phyloP scores from a whole-genome alignment of 2,113 vertebrate species.

The Burhinus bistriatus region DNA sequence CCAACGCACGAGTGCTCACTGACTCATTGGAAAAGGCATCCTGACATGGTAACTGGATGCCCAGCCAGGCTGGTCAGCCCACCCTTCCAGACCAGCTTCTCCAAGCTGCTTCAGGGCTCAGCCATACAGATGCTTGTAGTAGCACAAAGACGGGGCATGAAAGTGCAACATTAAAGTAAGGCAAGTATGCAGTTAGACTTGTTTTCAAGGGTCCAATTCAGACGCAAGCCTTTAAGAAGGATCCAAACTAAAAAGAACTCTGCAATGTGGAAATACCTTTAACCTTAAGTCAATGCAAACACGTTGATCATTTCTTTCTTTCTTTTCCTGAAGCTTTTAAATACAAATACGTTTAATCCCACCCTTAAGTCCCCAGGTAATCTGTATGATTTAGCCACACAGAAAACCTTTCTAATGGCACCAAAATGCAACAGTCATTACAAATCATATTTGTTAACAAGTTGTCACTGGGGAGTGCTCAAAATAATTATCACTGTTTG shows the following conservation, averaged over 20 bases:
- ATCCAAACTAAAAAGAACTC: not conserved
- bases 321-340: not conserved
- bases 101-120: not conserved
- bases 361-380: not conserved
- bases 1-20: fast-evolving
- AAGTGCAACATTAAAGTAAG: not conserved
- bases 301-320: not conserved
- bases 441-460: conserved; percentile 41
- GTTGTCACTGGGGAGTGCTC: conserved; percentile 14
- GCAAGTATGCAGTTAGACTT: not conserved
- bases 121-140: not conserved
- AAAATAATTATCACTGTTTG: conserved; percentile 45
- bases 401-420: not conserved
- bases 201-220: not conserved
- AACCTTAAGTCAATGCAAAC: not conserved
- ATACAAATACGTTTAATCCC: not conserved
- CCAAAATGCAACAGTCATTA: not conserved
- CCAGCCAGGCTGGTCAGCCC: not conserved
- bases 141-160: not conserved
- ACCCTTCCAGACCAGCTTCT: not conserved
- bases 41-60: not conserved
- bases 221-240: not conserved
- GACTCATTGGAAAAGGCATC: fast-evolving
- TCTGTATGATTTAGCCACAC: not conserved
- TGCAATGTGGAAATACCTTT: not conserved